Percentiles rank a stretch among this genome's conserved stretches.
Conservation (phyloP, 1,140 invertebrate genomes). For the Phortica variegata region DNA sequence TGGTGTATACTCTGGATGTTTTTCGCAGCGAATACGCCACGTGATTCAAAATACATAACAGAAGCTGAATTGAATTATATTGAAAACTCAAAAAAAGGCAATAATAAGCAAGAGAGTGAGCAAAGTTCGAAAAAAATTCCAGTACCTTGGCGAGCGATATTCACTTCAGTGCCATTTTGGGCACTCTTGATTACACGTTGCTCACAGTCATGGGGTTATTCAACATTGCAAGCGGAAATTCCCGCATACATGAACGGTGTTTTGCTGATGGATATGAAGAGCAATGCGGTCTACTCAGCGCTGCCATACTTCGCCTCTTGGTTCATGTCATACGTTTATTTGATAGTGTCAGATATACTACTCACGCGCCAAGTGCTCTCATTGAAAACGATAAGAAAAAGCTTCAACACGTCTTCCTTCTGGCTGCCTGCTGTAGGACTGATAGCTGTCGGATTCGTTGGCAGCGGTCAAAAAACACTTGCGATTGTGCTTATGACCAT, state of each 20-base stretch:
- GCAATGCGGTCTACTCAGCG: conserved; percentile 72
- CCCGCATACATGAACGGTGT: conserved; percentile 86
- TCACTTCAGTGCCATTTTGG: conserved; percentile 78
- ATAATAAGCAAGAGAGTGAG: conserved; percentile 8
- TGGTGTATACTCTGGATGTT: conserved; percentile 67
- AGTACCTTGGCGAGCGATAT: conserved; percentile 74
- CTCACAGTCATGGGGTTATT: conserved; percentile 91
- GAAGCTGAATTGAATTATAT: conserved; percentile 67
- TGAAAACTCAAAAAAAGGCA: conserved; percentile 50
- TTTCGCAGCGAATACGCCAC: conserved; percentile 68
- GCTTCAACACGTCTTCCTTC: conserved; percentile 65
- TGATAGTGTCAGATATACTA: conserved; percentile 65
- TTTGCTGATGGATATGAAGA: conserved; percentile 75
- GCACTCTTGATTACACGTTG: conserved; percentile 80
- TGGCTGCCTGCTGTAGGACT: conserved; percentile 64
- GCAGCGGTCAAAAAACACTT: conserved; percentile 57
- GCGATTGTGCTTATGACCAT: conserved; percentile 67
- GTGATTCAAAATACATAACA: conserved; percentile 62
- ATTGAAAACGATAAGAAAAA: conserved; percentile 63
- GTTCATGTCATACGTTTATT: conserved; percentile 67
- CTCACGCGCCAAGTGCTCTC: conserved; percentile 61
- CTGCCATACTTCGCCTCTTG: conserved; percentile 78
- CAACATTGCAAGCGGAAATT: conserved; percentile 86
- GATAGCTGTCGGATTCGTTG: conserved; percentile 64
- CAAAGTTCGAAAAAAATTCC: conserved; percentile 23